phyloP scores from a whole-genome alignment of 2,113 vertebrate genomes.

The Smithornis capensis region DNA sequence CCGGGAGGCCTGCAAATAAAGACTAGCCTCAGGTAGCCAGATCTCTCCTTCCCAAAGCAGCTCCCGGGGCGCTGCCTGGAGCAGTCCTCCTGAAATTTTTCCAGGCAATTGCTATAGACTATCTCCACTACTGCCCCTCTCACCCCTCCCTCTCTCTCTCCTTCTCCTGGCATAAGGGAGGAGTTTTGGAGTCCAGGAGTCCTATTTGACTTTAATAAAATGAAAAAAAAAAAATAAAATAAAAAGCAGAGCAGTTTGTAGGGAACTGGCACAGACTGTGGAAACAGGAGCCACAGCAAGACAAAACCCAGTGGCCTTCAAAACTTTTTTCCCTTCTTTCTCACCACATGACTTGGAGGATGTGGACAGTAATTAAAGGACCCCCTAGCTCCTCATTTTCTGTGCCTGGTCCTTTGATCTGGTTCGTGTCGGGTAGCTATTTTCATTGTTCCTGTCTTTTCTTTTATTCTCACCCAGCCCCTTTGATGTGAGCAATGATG shows the following conservation, averaged over 20 bases:
- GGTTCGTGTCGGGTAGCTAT: slow-evolving; percentile 85
- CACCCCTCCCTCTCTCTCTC: slow-evolving; percentile 17
- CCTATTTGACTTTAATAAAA: slow-evolving; percentile 75
- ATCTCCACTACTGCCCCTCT: slow-evolving; percentile 14
- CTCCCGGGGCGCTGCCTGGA: slow-evolving; percentile 73
- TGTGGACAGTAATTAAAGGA: slow-evolving; percentile 95
- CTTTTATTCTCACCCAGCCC: slow-evolving; percentile 81
- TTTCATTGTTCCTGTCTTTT: slow-evolving; percentile 83
- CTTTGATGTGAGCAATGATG: slow-evolving; percentile 90
- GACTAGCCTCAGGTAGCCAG: slow-evolving; percentile 69
- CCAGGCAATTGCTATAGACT: slow-evolving; percentile 68
- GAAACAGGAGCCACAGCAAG: slow-evolving; percentile 81
- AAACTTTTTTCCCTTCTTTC: slow-evolving; percentile 83
- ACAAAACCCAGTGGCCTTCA: slow-evolving; percentile 85
- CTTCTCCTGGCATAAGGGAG: slow-evolving; percentile 68
- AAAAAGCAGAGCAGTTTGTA: slow-evolving; percentile 73
- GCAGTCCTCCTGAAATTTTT: slow-evolving; percentile 76
- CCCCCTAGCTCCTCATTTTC: slow-evolving; percentile 90
- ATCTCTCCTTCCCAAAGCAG: slow-evolving; percentile 72
- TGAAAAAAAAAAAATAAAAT: slow-evolving; percentile 62
- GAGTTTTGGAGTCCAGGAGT: slow-evolving; percentile 74
- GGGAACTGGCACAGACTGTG: slow-evolving; percentile 80
- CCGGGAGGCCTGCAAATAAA: slow-evolving; percentile 77
- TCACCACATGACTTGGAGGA: slow-evolving; percentile 85
- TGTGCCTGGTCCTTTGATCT: slow-evolving; percentile 90